Conservation (phyloP, 2,888 invertebrate species). For the Eucera pruinosa region DNA sequence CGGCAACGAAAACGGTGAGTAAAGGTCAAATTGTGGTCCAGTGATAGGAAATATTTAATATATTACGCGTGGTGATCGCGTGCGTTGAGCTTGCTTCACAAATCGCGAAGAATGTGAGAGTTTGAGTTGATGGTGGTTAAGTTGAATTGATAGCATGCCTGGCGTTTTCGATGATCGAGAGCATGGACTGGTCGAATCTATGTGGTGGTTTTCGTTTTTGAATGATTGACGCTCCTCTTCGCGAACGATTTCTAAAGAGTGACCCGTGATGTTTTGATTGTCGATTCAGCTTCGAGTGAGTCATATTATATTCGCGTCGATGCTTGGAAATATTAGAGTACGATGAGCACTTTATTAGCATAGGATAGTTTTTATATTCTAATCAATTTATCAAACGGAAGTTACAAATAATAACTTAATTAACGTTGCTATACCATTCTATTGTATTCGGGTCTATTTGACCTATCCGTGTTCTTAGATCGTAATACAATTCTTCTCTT, state of each 20-base stretch:
- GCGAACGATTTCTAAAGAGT: background rate
- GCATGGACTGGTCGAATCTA: background rate
- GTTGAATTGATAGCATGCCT: background rate
- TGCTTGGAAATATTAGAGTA: background rate
- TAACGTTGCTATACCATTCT: too few species aligned
- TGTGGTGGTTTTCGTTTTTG: background rate
- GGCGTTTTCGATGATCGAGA: background rate
- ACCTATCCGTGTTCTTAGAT: too few species aligned
- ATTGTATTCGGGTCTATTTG: too few species aligned
- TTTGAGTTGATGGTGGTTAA: background rate
- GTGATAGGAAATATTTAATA: background rate
- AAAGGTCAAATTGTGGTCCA: background rate
- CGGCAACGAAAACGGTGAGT: constrained; percentile 38
- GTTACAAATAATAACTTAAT: too few species aligned
- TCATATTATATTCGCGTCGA: background rate
- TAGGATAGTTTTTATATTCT: background rate
- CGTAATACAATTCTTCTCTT: too few species aligned
- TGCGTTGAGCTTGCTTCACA: background rate
- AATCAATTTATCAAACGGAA: background rate
- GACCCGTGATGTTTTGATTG: background rate
- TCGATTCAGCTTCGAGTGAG: background rate
- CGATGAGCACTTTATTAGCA: too few species aligned
- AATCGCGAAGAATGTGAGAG: background rate
- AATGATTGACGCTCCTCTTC: background rate
- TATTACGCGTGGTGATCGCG: background rate